A percentile compares a stretch with the other conserved stretches of the same genome.
These are phyloP conservation scores for Myoxocephalus aenaeus DNA, from an alignment of 2,797 vertebrate species.

Conservation along the genomic window DNA sequence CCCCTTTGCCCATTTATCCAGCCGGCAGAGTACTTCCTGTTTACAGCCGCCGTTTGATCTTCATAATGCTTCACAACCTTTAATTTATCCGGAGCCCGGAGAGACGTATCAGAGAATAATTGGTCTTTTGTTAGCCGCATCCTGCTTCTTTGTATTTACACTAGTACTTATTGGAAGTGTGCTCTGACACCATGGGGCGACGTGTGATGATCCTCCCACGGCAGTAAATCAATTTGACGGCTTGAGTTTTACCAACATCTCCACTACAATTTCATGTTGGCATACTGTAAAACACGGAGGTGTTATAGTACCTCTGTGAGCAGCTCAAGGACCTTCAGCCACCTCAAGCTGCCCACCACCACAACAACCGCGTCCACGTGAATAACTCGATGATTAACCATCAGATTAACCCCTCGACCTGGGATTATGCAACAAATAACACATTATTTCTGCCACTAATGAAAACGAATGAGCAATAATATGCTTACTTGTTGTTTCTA, in stretches of 20 bases:
- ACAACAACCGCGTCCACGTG: background rate
- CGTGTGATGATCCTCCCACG: background rate
- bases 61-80: background rate
- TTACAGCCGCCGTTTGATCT: conserved; percentile 10
- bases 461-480: background rate
- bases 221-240: conserved; percentile 3
- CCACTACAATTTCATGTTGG: background rate
- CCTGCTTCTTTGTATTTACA: conserved; percentile 9
- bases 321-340: background rate
- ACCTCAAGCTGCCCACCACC: background rate
- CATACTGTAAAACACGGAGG: background rate
- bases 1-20: background rate
- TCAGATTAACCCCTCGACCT: background rate
- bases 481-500: background rate
- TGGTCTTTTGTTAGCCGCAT: background rate
- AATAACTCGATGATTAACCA: background rate
- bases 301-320: background rate
- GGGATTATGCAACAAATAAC: background rate
- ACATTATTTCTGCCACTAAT: background rate
- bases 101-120: background rate
- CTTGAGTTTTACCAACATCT: conserved; percentile 2
- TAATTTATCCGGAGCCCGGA: background rate
- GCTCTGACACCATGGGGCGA: conserved; percentile 3
- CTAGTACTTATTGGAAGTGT: conserved; percentile 17
- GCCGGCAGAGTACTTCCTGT: conserved; percentile 8